These are phyloP conservation scores for Psammodynastes pulverulentus DNA, from an alignment of 2,113 vertebrate species.

Conservation along the genomic window DNA sequence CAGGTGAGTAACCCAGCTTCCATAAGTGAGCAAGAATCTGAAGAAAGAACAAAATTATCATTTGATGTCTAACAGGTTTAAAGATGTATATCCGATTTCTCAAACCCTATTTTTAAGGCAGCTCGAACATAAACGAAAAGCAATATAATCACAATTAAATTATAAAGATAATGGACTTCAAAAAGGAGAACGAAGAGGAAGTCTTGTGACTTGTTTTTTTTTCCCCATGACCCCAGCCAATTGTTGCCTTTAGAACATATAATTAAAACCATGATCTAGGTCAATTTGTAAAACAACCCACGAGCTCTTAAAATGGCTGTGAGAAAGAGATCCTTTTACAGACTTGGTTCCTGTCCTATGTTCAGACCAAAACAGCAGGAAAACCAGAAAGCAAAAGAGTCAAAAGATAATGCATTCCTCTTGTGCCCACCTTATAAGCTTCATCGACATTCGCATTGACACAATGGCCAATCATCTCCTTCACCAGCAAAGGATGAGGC, in stretches of 20 bases:
- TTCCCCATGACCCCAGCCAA: background rate
- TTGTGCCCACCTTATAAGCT: slow-evolving; percentile 84
- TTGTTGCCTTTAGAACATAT: background rate
- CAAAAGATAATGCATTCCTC: background rate
- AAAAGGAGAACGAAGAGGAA: background rate
- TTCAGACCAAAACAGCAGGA: background rate
- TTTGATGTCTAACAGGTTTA: background rate
- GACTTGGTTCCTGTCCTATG: background rate
- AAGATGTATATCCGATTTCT: background rate
- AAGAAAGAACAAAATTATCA: no score
- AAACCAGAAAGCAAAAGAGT: background rate
- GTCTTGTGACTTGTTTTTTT: background rate
- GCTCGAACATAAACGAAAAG: background rate
- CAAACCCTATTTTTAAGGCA: background rate
- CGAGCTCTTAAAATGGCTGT: background rate
- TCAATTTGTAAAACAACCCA: background rate
- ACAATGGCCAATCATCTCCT: slow-evolving; percentile 93
- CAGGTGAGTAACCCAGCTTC: slow-evolving; percentile 93
- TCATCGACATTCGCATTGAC: slow-evolving; percentile 83
- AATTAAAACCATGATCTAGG: background rate
- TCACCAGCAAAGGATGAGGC: slow-evolving; percentile 94
- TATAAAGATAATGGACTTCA: background rate
- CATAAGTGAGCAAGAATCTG: slow-evolving; percentile 92
- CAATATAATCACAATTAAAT: background rate
- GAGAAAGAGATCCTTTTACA: background rate